Evolutionary conservation across 2,797 vertebrate genomes (phyloP).

Genomic region (Danio choprae): DNA sequence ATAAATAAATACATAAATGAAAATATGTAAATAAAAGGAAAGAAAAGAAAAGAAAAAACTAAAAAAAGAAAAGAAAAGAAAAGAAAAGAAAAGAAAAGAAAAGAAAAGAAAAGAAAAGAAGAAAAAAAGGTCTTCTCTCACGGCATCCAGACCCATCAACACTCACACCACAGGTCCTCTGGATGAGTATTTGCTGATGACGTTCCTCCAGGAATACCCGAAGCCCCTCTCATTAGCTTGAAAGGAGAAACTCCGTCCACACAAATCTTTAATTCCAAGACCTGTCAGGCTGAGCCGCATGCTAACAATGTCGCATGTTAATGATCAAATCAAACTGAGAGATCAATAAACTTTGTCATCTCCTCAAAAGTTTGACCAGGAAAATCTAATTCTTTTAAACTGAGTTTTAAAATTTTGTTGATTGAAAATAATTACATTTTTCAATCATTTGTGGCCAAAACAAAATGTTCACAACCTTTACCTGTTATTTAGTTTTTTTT

Average conservation of each 20-base stretch:
- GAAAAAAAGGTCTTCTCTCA: no score
- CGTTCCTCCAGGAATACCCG: slow-evolving; percentile 42
- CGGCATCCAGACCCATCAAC: slow-evolving; percentile 23
- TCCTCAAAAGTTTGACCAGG: no score
- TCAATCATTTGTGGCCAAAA: no score
- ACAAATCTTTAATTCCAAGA: slow-evolving; percentile 55
- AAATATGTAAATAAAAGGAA: no score
- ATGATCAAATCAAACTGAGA: no score
- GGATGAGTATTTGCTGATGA: slow-evolving; percentile 29
- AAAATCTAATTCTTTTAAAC: no score
- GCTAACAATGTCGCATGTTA: neutral
- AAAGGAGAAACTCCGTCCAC: slow-evolving; percentile 48
- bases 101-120: neutral
- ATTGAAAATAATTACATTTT: no score
- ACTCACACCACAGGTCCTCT: slow-evolving; percentile 44
- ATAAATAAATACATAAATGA: no score
- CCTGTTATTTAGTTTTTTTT: no score
- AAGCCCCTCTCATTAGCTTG: slow-evolving; percentile 55
- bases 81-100: neutral
- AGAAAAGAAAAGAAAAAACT: neutral
- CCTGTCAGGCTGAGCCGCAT: slow-evolving; percentile 33
- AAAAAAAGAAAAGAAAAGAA: neutral
- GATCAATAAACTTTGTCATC: no score
- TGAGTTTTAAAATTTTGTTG: no score
- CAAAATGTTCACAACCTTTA: no score